These are phyloP conservation scores for Rhagoletis zephyria DNA, from an alignment of 1,140 invertebrate species.

Conservation along the genomic window DNA sequence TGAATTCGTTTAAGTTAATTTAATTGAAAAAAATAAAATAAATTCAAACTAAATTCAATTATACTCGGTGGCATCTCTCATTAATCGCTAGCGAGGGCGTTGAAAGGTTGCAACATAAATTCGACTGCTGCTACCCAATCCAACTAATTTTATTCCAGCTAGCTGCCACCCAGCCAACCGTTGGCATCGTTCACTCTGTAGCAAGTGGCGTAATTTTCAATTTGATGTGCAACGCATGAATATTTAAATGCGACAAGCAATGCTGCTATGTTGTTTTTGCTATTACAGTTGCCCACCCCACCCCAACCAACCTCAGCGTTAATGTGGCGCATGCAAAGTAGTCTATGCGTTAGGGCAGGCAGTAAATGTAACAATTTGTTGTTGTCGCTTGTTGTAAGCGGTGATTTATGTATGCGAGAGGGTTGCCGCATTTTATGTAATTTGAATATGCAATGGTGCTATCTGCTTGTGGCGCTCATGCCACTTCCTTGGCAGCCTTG, in stretches of 20 bases:
- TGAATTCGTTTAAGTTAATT: not conserved
- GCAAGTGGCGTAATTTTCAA: conserved; percentile 51
- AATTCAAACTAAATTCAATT: not conserved
- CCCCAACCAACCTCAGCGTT: too few relatives aligned
- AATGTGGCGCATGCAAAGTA: conserved; percentile 27
- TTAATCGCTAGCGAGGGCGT: not conserved
- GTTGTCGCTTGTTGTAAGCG: not conserved
- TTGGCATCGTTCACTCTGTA: conserved; percentile 23
- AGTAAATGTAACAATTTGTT: not conserved
- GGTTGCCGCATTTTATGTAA: conserved; percentile 10
- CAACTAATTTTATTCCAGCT: not conserved
- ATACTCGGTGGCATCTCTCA: not conserved
- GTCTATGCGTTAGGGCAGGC: not conserved
- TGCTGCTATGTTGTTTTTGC: not conserved
- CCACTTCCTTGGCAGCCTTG: too few relatives aligned
- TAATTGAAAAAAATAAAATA: not conserved
- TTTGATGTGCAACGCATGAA: conserved; percentile 48
- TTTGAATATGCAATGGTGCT: conserved; percentile 23
- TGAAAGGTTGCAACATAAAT: conserved; percentile 26
- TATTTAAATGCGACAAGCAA: conserved; percentile 14
- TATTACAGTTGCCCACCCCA: not conserved
- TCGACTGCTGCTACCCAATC: conserved; percentile 9
- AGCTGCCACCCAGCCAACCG: conserved; percentile 18
- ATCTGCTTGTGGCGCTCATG: too few relatives aligned
- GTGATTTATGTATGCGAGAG: conserved; percentile 46